Evolutionary conservation across 2,797 vertebrate genomes (phyloP), one percentile per base, ranked within the genome.

Genomic region (Mergus octosetaceus): DNA sequence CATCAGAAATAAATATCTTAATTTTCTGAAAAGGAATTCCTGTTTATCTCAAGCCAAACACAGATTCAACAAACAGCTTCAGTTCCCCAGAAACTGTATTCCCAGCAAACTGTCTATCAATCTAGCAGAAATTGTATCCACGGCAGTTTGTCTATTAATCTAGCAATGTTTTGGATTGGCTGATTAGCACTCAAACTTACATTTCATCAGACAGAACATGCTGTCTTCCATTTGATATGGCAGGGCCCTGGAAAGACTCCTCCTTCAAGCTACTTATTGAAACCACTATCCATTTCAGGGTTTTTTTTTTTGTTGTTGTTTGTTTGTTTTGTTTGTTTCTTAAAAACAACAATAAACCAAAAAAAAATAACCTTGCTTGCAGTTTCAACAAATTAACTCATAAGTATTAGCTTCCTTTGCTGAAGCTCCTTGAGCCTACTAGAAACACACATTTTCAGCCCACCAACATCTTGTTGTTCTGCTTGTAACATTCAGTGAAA

Each of bases 281-380:
- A 92, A 95, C 71, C 53, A 71, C 72, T 75, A 90, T 68, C 82
- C 69, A 89, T 83, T 77, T 71, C 49, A 51, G 61, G n/a, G n/a
- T n/a, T n/a, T 58, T 87, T 64, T 64, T 32, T 62, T 62, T 64
- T 49, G 21, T 47, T 32, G 39, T 30, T 54, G 30, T 30, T 43
- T 20, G 19, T 30, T 30, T 32, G 41, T 21, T 43, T 43, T 13
- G 9, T 43, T 32, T 43, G 10, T 43, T 21, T 53, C 25, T 53
- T 53, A 53, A 53, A 53, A 53, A 30, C 43, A 83, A 11, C 8
- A 36, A 78, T 10, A 71, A 38, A 61, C 14, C 18, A 45, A 45
- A 61, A 25, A 32, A 62, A 47, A 56, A n/a, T 22, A 22, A 28
- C 32, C 14, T 65, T 62, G 15, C 53, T 77, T 85, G 69, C 51